A percentile compares a stretch with the other conserved stretches of the same genome.
Evolutionary conservation across 2,888 invertebrate species (phyloP).

Genomic region (Coleophora flavipennella): DNA sequence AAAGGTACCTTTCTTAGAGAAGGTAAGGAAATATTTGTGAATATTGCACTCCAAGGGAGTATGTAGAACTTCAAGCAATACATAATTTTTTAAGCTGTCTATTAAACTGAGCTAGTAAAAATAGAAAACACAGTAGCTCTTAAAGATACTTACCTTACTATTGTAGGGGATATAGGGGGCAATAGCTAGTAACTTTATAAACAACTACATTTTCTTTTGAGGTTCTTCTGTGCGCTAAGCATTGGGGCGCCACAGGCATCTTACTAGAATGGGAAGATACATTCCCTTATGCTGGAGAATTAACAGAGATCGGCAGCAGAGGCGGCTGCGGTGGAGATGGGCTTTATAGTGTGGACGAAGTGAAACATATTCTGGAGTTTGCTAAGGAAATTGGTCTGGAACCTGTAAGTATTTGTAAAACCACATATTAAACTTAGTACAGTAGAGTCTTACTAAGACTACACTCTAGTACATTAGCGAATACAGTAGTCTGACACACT

Average conservation of each 20-base stretch:
- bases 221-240: constrained; percentile 39
- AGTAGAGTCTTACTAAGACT: too few relatives aligned
- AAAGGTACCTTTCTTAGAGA: constrained; percentile 71
- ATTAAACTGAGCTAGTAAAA: too few relatives aligned
- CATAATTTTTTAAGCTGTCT: too few relatives aligned
- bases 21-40: constrained; percentile 40
- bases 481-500: too few relatives aligned
- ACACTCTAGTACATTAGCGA: too few relatives aligned
- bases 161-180: too few relatives aligned
- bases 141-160: too few relatives aligned
- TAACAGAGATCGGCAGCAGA: constrained; percentile 73
- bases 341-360: constrained; percentile 79
- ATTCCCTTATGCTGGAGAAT: constrained; percentile 81
- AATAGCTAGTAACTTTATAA: too few relatives aligned
- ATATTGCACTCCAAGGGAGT: too few relatives aligned
- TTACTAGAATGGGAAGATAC: constrained; percentile 93
- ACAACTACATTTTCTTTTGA: constrained; percentile 17
- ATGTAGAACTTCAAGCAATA: too few relatives aligned
- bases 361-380: constrained; percentile 75
- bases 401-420: constrained; percentile 70
- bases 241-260: constrained; percentile 85
- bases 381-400: constrained; percentile 77
- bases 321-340: constrained; percentile 65
- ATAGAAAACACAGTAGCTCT: too few relatives aligned
- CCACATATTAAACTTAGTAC: too few relatives aligned